Conservation (phyloP, 1,140 invertebrate species). For the Mactra quadrangularis region DNA sequence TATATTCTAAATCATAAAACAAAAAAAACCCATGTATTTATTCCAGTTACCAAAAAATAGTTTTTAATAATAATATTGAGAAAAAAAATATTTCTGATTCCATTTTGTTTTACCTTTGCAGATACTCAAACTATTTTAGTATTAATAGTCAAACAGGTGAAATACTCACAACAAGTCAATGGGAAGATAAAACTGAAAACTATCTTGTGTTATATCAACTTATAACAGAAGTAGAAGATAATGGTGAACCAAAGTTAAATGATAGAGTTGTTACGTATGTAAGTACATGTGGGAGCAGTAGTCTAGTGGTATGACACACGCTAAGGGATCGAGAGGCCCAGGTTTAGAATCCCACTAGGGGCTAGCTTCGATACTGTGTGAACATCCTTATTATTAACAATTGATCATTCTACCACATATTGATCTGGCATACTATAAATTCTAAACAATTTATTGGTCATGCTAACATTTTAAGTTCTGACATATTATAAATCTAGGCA, state of each 20-base stretch:
- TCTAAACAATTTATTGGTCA: too few relatives aligned
- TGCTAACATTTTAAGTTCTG: too few relatives aligned
- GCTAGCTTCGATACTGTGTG: not conserved
- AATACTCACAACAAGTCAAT: not conserved
- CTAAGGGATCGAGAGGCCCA: too few relatives aligned
- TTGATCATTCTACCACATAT: not conserved
- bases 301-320: not conserved
- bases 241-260: constrained; percentile 1
- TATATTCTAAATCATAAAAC: too few relatives aligned
- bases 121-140: not conserved
- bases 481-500: too few relatives aligned
- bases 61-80: too few relatives aligned
- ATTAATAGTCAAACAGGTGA: constrained; percentile 13
- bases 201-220: constrained; percentile 15
- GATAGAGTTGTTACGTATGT: constrained; percentile 7
- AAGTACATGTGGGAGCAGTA: not conserved
- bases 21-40: too few relatives aligned
- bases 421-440: not conserved
- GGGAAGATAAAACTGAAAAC: not conserved
- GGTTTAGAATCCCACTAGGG: not conserved
- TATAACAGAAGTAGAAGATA: not conserved
- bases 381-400: not conserved
- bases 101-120: not conserved
- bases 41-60: too few relatives aligned
- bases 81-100: too few relatives aligned